Evolutionary conservation across 2,113 vertebrate genomes (phyloP), one percentile per base, ranked within the genome.

Genomic region (Alexandromys fortis): DNA sequence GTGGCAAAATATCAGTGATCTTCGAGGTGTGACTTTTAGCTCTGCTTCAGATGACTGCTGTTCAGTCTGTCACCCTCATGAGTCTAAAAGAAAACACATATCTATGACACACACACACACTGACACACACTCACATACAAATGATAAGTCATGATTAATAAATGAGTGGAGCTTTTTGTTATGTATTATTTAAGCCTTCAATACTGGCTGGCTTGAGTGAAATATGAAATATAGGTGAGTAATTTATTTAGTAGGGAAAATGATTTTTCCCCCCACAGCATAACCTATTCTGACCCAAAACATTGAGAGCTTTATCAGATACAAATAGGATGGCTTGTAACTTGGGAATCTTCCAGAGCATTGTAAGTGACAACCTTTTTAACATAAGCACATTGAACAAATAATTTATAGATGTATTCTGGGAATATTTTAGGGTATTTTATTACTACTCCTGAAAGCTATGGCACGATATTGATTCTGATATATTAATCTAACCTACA

Each of bases 221-320:
- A 98, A 98, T 98, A 98, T 98, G 98, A 99, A 99, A 98, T 98
- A 98, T 98, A 98, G 98, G 97, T 98, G 98, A 98, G 98, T 99
- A 98, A 99, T 99, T 99, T 99, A 99, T 99, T 99, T 99, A 99
- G 98, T 99, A 99, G 97, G 97, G 89, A 99, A 99, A 99, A 99
- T 99, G 99, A 99, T 98, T 99, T 99, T 98, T 96, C n/a, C 9
- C 65, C 92, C 97, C 49, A 3, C 96, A 98, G 95, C 97, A 93
- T 97, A 98, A 98, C 97, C 98, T 96, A 97, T 94, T 98, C 94
- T 98, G 98, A 98, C 98, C 98, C 97, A 97, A 98, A 98, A 83
- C 98, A 98, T 97, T 96, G 97, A 96, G 98, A 98, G 97, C 97
- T 98, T 98, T 98, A 98, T 98, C 98, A 98, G 98, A 98, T 98